Base-by-base conservation (phyloP, 2,113 vertebrate genomes). In the Podilymbus podiceps region DNA sequence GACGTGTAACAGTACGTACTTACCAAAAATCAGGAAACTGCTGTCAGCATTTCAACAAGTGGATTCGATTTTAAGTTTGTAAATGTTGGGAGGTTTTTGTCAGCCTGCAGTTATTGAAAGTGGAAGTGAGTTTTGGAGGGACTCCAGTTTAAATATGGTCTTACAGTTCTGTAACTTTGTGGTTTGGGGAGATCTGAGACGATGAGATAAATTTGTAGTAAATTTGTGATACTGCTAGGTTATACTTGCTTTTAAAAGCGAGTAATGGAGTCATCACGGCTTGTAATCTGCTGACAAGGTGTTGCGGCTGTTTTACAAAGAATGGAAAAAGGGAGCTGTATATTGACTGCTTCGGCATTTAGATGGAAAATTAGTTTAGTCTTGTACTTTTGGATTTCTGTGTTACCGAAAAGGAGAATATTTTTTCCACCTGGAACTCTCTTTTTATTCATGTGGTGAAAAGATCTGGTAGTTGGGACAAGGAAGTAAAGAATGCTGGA, bases 1-100 rank as follows among this genome's bases (percentile, higher is more conserved):
- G 66, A 52, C 10, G 11, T 83, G 63, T 86, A 73, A 94, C 93
- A 95, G 67, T 71, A 68, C 55, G 93, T 96, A 38, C 93, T 89
- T 38, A 74, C 12, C 67, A 92, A 33, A 76, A 86, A 74, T 44
- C 62, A 60, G 42, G 9, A 11, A 9, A 12, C 67, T 75, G 78
- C 63, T 63, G 25, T 52, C 85, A 88, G 64, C 3, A 1, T 44
- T 88, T 80, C 76, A 59, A 9, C 11, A 24, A 47, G 63, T 27
- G 56, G 25, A 16, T 64, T 59, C 40, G n/a, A 23, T 55, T 56
- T 55, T 40, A 33, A 7, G 68, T 40, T 73, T 78, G 33, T 76
- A 58, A 56, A 42, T 20, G 31, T 47, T 38, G 64, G 46, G 24
- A 86, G 60, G 38, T 5, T 67, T 85, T 67, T 94, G 40, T 88